Evolutionary conservation across 2,797 vertebrate genomes (phyloP), one percentile per base, ranked within the genome.

Genomic region (Heliangelus exortis): DNA sequence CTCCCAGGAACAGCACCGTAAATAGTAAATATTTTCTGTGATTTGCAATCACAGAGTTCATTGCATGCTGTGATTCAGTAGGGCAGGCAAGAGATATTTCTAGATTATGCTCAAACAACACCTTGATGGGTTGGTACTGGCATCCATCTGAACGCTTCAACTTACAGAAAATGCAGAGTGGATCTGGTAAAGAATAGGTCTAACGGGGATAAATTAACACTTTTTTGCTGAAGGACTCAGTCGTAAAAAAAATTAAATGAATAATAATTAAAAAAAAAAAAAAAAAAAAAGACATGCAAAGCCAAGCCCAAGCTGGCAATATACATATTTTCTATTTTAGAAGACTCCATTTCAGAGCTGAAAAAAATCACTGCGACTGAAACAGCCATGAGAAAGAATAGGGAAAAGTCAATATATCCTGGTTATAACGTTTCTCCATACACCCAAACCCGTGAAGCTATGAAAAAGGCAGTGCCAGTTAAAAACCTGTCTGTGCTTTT

Each of bases 11-110:
- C 93, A 80, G 85, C 57, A 85, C 90, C 0, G 72, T 89, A 94
- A 97, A 97, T 90, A 95, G 89, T 95, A 93, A 97, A 84, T 94
- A 95, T 96, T 96, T 96, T 89, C 93, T 75, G 89, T 72, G 85
- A 79, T 86, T 95, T 96, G 91, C 90, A 96, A 94, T 84, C 92
- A 78, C 68, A 81, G 77, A 92, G 75, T 82, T 92, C 93, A 82
- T 39, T 15, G 0, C 92, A 95, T 17, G 75, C 95, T 94, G 90
- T 1, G 72, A 94, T 95, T 92, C 94, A 82, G 80, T 55, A 91
- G 83, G 80, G 91, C 88, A 90, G 77, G 77, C 41, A 80, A 69
- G 66, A 95, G 78, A 74, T 92, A 94, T 88, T 96, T 96, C 93
- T 84, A 88, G 87, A 89, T 59, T 26, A 87, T 90, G 59, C 43